Percentiles rank a stretch among this genome's conserved stretches.
Evolutionary conservation across 2,888 invertebrate species (phyloP).

Genomic region (Meganola albula): DNA sequence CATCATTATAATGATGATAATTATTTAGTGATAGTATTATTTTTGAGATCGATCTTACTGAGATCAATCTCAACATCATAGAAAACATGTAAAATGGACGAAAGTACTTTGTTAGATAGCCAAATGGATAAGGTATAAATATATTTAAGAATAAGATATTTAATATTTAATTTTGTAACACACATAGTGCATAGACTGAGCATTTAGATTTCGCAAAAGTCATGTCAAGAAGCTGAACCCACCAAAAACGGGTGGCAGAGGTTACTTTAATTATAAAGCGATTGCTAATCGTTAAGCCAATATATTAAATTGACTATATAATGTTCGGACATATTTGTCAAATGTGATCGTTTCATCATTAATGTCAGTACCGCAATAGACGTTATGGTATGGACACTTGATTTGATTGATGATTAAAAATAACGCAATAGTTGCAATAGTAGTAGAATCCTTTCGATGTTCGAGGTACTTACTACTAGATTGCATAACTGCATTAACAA

Average conservation of each 20-base stretch:
- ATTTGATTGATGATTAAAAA: constrained; percentile 54
- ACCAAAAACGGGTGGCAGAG: constrained; percentile 12
- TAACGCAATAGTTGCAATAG: constrained; percentile 43
- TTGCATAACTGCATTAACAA: constrained; percentile 23
- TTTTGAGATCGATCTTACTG: no score
- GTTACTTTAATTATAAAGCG: constrained; percentile 27
- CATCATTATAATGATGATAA: no score
- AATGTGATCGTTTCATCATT: constrained; percentile 34
- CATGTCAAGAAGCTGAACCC: constrained; percentile 8
- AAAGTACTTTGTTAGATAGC: no score
- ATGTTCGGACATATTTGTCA: constrained; percentile 34
- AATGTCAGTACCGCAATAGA: constrained; percentile 28
- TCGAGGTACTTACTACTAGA: constrained; percentile 23
- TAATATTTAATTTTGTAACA: constrained; percentile 18
- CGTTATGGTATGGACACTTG: constrained; percentile 27
- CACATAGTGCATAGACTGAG: constrained; percentile 15
- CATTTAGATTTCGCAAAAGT: constrained; percentile 13
- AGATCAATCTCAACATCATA: no score
- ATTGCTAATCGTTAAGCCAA: constrained; percentile 19
- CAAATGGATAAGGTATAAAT: no score
- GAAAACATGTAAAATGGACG: no score
- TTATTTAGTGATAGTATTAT: no score
- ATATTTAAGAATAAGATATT: no score
- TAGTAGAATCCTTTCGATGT: constrained; percentile 23
- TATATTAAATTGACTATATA: constrained; percentile 27